Conservation (phyloP, 2,113 vertebrate species). For the Panurus biarmicus region DNA sequence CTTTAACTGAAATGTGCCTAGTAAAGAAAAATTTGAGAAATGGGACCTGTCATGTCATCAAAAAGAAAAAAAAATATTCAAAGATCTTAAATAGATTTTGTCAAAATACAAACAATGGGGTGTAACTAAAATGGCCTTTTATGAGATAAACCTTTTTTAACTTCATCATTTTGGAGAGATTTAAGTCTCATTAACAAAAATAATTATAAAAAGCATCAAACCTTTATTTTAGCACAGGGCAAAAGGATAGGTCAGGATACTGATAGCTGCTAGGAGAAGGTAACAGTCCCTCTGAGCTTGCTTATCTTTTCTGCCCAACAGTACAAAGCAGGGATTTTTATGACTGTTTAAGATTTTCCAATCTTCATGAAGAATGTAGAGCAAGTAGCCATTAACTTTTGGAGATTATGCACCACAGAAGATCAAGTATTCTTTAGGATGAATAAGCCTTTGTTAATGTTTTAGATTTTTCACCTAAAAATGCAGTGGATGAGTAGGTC, state of each 20-base stretch:
- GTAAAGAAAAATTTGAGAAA: neutral
- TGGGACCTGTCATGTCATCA: rapidly evolving
- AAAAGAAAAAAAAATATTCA: neutral
- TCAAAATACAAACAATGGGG: neutral
- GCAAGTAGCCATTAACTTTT: neutral
- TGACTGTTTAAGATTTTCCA: neutral
- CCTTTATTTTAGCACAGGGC: neutral
- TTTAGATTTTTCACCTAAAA: neutral
- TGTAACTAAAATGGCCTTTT: neutral
- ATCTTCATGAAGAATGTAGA: neutral
- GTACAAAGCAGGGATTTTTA: neutral
- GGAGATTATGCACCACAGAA: neutral
- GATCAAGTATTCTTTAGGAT: neutral
- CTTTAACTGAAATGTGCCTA: neutral
- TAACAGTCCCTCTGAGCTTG: neutral
- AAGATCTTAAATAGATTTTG: neutral
- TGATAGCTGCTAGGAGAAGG: neutral
- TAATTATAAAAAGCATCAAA: neutral
- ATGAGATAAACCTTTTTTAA: neutral
- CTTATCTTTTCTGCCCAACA: neutral
- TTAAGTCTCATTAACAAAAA: neutral
- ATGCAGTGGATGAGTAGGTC: neutral
- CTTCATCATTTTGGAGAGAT: neutral
- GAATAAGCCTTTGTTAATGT: neutral
- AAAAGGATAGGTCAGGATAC: neutral